phyloP scores from a whole-genome alignment of 1,140 invertebrate genomes.

The Cylas formicarius region DNA sequence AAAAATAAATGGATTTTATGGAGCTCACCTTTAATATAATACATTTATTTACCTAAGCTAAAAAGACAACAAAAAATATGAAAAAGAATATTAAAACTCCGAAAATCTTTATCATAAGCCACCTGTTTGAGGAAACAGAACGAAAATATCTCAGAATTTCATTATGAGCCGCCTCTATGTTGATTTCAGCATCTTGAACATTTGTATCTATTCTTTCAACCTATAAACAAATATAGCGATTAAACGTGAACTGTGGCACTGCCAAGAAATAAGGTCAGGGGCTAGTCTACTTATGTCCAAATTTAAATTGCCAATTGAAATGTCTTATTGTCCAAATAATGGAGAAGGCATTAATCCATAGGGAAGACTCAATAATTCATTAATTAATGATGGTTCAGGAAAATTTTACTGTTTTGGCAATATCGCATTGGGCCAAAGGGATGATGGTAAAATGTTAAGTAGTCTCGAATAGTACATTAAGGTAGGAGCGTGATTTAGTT shows the following conservation, averaged over 20 bases:
- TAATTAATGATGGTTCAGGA: no score
- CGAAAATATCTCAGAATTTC: slow-evolving; percentile 98
- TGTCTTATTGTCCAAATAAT: no score
- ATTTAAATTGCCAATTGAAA: no score
- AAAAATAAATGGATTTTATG: background rate
- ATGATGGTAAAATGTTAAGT: no score
- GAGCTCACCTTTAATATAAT: background rate
- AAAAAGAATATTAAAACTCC: slow-evolving; percentile 98
- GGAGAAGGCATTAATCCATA: no score
- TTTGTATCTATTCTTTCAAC: slow-evolving; percentile 93
- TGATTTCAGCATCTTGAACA: slow-evolving; percentile 90
- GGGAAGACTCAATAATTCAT: no score
- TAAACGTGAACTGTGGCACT: background rate
- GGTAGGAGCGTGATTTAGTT: no score
- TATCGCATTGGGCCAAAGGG: no score
- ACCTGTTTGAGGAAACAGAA: slow-evolving; percentile 93
- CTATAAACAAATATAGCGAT: slow-evolving; percentile 5
- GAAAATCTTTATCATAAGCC: slow-evolving; percentile 99
- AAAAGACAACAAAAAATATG: slow-evolving; percentile 96
- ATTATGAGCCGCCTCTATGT: slow-evolving; percentile 94
- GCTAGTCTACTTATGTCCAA: no score
- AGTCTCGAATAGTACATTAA: no score
- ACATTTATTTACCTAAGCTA: slow-evolving; percentile 52
- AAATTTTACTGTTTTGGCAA: no score
- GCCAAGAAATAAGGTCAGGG: background rate